Evolutionary conservation across 1,140 invertebrate species (phyloP).

Genomic region (Lepidurus couesii): DNA sequence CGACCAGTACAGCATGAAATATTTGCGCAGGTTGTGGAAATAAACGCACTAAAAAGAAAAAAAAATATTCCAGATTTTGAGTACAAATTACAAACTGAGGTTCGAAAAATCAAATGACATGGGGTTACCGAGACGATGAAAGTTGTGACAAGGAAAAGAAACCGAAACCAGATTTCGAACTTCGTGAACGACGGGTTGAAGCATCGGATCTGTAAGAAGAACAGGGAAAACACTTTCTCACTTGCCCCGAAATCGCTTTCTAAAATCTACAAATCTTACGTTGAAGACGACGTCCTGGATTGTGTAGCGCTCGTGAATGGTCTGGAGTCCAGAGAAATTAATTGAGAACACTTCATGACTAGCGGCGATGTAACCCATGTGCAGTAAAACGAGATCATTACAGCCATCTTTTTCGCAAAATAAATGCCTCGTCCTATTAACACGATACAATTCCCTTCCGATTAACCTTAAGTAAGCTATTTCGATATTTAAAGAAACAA

Average conservation of each 20-base stretch:
- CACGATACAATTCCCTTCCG: neutral
- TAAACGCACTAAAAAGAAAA: constrained; percentile 73
- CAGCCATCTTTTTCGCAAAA: constrained; percentile 74
- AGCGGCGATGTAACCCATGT: constrained; percentile 84
- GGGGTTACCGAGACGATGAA: constrained; percentile 80
- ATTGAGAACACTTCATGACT: constrained; percentile 80
- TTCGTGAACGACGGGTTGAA: constrained; percentile 93
- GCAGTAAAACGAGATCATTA: constrained; percentile 79
- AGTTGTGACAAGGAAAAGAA: constrained; percentile 81
- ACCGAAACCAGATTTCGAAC: constrained; percentile 93
- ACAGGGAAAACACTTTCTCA: constrained; percentile 14
- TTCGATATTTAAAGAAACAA: neutral
- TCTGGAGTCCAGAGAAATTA: constrained; percentile 73
- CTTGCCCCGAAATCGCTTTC: neutral
- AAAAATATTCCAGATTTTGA: constrained; percentile 16
- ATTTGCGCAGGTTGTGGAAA: constrained; percentile 78
- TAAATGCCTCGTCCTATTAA: constrained; percentile 63
- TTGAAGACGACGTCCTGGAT: constrained; percentile 81
- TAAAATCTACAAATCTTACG: constrained; percentile 58
- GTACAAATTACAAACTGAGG: neutral
- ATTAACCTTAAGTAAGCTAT: neutral
- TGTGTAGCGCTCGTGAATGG: constrained; percentile 73
- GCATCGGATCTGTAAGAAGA: constrained; percentile 78
- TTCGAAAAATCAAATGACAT: constrained; percentile 26
- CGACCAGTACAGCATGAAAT: constrained; percentile 86